Conservation (phyloP, 1,140 invertebrate genomes). For the Panagrolaimus sp. region DNA sequence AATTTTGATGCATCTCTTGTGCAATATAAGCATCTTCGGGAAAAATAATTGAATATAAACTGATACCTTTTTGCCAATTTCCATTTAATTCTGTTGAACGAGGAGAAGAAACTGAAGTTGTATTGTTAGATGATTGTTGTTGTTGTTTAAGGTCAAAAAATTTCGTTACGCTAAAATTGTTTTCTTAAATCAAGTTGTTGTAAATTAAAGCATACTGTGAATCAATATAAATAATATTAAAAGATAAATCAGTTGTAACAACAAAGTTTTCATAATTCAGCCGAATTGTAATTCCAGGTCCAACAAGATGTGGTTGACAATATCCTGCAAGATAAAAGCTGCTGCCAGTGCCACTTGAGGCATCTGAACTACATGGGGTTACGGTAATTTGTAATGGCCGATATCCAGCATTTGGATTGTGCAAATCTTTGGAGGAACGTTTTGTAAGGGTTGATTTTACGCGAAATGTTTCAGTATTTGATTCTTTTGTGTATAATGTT, state of each 20-base stretch:
- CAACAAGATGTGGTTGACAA: not conserved
- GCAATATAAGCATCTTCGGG: not conserved
- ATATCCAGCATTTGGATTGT: conserved; percentile 14
- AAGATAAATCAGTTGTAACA: not conserved
- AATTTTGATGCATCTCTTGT: not conserved
- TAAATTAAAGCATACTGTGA: not conserved
- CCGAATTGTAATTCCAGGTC: not conserved
- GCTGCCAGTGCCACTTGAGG: not conserved
- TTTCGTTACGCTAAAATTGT: not conserved
- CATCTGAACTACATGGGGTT: not conserved
- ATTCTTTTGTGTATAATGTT: no score
- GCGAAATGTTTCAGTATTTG: not conserved
- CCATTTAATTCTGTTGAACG: not conserved
- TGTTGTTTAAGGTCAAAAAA: not conserved
- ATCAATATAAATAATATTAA: not conserved
- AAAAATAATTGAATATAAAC: not conserved
- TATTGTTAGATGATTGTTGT: no score
- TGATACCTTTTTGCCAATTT: not conserved
- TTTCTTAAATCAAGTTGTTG: not conserved
- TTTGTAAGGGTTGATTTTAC: conserved; percentile 28
- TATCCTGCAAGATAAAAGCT: not conserved
- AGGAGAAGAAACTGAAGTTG: not conserved
- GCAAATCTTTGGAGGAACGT: conserved; percentile 15
- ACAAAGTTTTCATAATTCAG: not conserved
- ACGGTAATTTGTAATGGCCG: not conserved